A percentile compares a stretch with the other conserved stretches of the same genome.
Evolutionary conservation across 2,888 invertebrate species (phyloP).

Genomic region (Ophioninae sp.): DNA sequence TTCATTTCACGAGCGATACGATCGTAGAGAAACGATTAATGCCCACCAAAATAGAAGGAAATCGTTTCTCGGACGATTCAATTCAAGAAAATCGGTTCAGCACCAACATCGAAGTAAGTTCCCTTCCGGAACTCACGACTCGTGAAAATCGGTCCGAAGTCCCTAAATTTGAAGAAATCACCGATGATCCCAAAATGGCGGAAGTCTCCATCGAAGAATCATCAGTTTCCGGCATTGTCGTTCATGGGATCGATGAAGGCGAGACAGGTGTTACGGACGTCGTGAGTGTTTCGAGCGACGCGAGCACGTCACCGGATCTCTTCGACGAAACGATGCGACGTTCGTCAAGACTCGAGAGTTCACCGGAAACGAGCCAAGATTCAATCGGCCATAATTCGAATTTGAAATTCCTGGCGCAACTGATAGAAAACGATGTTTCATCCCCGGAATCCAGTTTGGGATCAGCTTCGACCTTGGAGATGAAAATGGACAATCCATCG

Average conservation of each 20-base stretch:
- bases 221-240: conserved; percentile 1
- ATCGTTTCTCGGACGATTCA: not conserved
- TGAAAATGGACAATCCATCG: not conserved
- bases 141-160: not conserved
- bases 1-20: not conserved
- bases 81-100: not conserved
- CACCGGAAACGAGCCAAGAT: not conserved
- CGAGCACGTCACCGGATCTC: conserved; percentile 69
- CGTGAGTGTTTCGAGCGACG: conserved; percentile 3
- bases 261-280: conserved; percentile 6
- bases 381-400: conserved; percentile 51
- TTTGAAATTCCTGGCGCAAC: conserved; percentile 56
- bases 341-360: conserved; percentile 6
- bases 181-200: not conserved
- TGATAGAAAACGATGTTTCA: conserved; percentile 50
- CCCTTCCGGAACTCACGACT: not conserved
- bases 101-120: not conserved
- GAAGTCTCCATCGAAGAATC: conserved; percentile 5
- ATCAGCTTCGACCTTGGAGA: not conserved
- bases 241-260: not conserved
- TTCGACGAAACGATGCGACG: conserved; percentile 47
- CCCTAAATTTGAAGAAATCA: not conserved
- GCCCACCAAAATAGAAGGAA: not conserved
- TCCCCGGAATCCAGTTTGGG: not conserved
- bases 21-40: not conserved